Conservation (phyloP, 1,140 invertebrate species). For the Heliothis virescens region DNA sequence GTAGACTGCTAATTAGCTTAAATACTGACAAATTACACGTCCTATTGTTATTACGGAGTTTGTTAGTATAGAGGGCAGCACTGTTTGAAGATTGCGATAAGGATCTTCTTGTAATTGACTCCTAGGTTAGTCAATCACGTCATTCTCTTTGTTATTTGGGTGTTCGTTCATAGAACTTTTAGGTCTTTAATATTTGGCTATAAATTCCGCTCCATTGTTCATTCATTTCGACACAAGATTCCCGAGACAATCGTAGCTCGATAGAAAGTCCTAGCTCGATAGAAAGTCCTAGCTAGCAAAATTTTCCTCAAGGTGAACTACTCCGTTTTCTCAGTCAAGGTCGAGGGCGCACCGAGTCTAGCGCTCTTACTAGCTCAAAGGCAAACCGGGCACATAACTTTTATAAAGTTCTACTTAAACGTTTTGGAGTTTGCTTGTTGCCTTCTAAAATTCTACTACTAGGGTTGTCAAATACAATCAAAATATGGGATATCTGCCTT, state of each 20-base stretch:
- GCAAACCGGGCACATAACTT: background rate
- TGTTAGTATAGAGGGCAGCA: background rate
- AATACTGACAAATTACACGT: background rate
- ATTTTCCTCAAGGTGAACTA: too few relatives aligned
- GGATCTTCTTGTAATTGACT: background rate
- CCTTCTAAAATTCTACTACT: too few relatives aligned
- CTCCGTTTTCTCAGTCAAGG: too few relatives aligned
- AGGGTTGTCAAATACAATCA: background rate
- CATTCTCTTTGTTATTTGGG: background rate
- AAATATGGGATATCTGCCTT: background rate
- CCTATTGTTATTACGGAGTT: too few relatives aligned
- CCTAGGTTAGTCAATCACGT: background rate
- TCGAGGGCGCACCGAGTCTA: too few relatives aligned
- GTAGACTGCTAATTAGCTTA: conserved; percentile 12
- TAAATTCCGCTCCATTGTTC: too few relatives aligned
- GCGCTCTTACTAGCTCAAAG: background rate
- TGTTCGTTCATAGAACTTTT: background rate
- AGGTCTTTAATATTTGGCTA: too few relatives aligned
- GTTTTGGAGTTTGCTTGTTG: background rate
- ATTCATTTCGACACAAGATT: too few relatives aligned
- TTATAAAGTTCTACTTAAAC: background rate
- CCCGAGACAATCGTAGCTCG: too few relatives aligned
- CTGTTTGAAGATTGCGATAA: background rate
- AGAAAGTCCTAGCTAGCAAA: too few relatives aligned
- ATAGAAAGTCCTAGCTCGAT: too few relatives aligned